These are phyloP conservation scores for Nomada fucata DNA, from an alignment of 2,888 invertebrate species.

Conservation along the genomic window DNA sequence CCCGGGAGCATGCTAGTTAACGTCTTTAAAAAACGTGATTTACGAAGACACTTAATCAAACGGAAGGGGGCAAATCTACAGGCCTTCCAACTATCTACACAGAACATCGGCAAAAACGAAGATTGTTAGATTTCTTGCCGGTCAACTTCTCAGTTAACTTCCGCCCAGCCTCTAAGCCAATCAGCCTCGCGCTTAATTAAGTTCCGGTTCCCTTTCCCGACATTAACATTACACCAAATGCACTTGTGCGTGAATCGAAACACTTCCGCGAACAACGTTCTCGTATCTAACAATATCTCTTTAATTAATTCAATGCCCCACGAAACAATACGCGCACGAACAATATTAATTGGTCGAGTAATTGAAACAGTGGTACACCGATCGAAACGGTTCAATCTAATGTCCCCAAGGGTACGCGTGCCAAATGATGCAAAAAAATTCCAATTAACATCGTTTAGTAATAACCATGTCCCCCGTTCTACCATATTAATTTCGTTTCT, in stretches of 20 bases:
- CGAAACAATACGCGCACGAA: too few relatives aligned
- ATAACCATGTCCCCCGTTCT: too few relatives aligned
- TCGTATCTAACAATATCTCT: too few relatives aligned
- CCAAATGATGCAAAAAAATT: too few relatives aligned
- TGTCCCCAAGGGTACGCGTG: too few relatives aligned
- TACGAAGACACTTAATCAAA: slow-evolving; percentile 26
- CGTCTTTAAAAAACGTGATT: slow-evolving; percentile 3
- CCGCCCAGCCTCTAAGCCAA: background rate
- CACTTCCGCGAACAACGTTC: background rate
- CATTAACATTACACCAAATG: background rate
- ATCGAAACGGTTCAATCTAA: too few relatives aligned
- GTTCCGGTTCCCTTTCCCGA: background rate
- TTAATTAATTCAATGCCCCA: too few relatives aligned
- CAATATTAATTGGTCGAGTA: too few relatives aligned
- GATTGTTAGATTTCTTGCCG: background rate
- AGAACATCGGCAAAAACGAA: slow-evolving; percentile 6
- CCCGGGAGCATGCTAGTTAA: slow-evolving; percentile 23
- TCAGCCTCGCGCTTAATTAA: slow-evolving; percentile 5
- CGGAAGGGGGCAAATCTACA: slow-evolving; percentile 15
- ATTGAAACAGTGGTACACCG: too few relatives aligned
- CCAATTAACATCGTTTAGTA: too few relatives aligned
- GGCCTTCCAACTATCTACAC: slow-evolving; percentile 15
- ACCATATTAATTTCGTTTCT: too few relatives aligned
- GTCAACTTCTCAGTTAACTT: slow-evolving; percentile 17
- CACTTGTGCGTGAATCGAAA: background rate